Percentiles rank a stretch among this genome's conserved stretches.
Evolutionary conservation across 2,797 vertebrate species (phyloP).

Genomic region (Sandelia bainsii): DNA sequence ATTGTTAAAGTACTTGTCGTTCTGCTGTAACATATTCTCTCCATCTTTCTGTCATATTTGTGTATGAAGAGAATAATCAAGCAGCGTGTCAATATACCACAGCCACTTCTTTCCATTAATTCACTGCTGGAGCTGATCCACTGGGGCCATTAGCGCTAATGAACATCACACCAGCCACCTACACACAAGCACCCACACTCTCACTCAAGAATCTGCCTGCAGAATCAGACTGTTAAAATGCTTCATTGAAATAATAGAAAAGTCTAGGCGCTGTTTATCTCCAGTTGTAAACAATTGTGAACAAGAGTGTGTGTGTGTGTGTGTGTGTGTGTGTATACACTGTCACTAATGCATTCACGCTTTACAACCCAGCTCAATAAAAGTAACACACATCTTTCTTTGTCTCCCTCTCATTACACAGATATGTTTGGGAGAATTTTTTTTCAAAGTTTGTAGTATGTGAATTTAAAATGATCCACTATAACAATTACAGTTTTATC

Average conservation of each 20-base stretch:
- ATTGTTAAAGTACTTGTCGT: background rate
- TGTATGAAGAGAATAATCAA: slow-evolving; percentile 25
- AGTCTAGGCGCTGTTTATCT: slow-evolving; percentile 9
- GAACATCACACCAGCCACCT: slow-evolving; percentile 28
- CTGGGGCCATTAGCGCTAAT: slow-evolving; percentile 53
- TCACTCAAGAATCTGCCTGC: slow-evolving; percentile 3
- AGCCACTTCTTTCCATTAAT: slow-evolving; percentile 43
- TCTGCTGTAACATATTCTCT: background rate
- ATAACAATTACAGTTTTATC: slow-evolving; percentile 8
- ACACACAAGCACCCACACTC: slow-evolving; percentile 7
- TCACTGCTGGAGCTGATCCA: slow-evolving; percentile 43
- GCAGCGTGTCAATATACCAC: slow-evolving; percentile 20
- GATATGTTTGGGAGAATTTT: slow-evolving; percentile 13
- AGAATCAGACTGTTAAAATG: slow-evolving; percentile 23
- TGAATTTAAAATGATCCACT: slow-evolving; percentile 28
- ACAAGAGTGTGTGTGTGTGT: background rate
- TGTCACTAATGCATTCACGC: slow-evolving; percentile 5
- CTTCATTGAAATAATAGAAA: slow-evolving; percentile 22
- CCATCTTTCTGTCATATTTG: background rate
- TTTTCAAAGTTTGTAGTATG: slow-evolving; percentile 11
- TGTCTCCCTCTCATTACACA: slow-evolving; percentile 11
- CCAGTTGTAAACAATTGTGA: slow-evolving; percentile 9
- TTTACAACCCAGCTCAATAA: background rate
- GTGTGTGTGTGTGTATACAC: background rate
- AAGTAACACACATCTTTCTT: background rate